phyloP scores from a whole-genome alignment of 2,113 vertebrate genomes.

The Python bivittatus region DNA sequence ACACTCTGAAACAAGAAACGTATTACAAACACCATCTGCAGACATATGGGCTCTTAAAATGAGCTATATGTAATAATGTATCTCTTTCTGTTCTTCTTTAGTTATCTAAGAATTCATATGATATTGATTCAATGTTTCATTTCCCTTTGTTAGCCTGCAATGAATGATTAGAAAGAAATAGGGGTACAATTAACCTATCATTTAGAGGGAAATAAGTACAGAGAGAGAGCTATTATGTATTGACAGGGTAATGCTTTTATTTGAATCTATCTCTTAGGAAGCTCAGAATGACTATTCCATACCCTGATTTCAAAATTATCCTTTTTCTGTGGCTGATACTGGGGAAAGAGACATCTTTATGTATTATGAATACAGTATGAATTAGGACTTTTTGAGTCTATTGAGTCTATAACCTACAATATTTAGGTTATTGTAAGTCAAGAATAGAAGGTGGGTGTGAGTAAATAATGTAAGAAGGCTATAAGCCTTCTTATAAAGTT shows the following conservation, averaged over 20 bases:
- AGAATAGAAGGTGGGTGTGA: neutral
- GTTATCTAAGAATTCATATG: conserved; percentile 19
- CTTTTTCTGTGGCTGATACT: neutral
- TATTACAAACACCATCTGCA: conserved; percentile 50
- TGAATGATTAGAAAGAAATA: neutral
- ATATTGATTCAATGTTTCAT: conserved; percentile 39
- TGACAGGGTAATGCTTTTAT: neutral
- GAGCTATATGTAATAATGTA: neutral
- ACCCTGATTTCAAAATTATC: neutral
- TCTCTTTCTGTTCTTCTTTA: conserved; percentile 7
- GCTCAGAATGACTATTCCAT: neutral
- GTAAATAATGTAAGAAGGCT: neutral
- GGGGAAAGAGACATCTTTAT: neutral
- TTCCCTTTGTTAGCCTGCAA: neutral
- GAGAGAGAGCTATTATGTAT: neutral
- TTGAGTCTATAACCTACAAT: too few species aligned
- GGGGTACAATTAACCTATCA: conserved; percentile 3
- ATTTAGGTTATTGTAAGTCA: neutral
- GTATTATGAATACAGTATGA: neutral
- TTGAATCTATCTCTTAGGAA: neutral
- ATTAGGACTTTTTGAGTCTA: neutral
- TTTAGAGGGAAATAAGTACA: neutral
- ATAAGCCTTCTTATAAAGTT: too few species aligned
- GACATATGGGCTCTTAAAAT: conserved; percentile 6
- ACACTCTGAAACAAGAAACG: conserved; percentile 49